Base-by-base conservation (phyloP, 1,140 invertebrate genomes). In the Hyposmocoma kahamanoa region DNA sequence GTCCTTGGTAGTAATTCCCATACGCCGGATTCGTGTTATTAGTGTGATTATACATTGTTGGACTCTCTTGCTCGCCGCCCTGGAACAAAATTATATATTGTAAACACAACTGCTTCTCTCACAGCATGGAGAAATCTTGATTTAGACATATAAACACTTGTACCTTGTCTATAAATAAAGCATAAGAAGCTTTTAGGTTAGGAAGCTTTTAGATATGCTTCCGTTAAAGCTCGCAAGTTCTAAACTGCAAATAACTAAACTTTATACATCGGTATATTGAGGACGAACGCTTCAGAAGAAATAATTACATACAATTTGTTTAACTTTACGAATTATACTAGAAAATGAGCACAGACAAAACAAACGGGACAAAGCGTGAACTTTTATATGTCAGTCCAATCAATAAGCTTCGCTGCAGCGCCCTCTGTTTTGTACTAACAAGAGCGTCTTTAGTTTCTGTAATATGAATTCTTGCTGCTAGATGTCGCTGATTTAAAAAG, bases 1-100 rank as follows among this genome's bases (percentile, higher is more conserved):
- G 87, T 30, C 89, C 89, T 43, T 90, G 89, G 49, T 90, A 90
- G 54, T 90, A 91, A 41, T 88, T 89, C 47, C 89, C 88, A 78
- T 90, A 91, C 46, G 82, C 69, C 19, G 82, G 45, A 46, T 82
- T 85, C 30, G 76, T 36, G 59, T 36, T 68, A 61, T 79, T 82
- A 13, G 67, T 73, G 49, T 85, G 82, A 60, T 85, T 85, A 54
- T 75, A 85, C 69, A 85, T 85, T 9, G 75, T 56, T 68, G 63
- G 80, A 44, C 62, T 81, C 53, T 85, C 82, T 73, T 80, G 76
- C 60, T 85, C 82, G 47, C 78, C 74, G 48, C 82, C 76, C 79
- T 84, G 58, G 54, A 62, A 62, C n/a, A 36, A 36, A 5, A 26
- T n/a, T n/a, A n/a, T n/a, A n/a, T n/a, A n/a, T n/a, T n/a, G n/a